phyloP scores from a whole-genome alignment of 2,113 vertebrate species.

The Pandion haliaetus region DNA sequence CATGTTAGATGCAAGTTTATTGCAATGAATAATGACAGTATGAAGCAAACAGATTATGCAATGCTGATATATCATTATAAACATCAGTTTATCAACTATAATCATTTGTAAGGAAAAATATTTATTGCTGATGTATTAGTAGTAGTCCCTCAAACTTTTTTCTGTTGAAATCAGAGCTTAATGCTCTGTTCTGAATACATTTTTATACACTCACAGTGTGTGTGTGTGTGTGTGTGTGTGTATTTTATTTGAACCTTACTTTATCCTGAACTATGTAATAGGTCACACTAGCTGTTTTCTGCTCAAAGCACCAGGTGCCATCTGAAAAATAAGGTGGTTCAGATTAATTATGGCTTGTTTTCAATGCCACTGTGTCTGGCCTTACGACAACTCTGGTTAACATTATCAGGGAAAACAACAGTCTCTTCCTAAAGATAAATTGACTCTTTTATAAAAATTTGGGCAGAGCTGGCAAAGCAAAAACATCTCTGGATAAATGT shows the following conservation, averaged over 20 bases:
- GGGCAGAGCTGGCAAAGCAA: not conserved
- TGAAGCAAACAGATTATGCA: conserved; percentile 7
- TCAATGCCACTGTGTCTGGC: conserved; percentile 28
- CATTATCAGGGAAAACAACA: conserved; percentile 20
- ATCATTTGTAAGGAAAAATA: not conserved
- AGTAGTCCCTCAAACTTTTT: not conserved
- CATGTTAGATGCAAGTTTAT: not conserved
- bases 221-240: too few relatives aligned
- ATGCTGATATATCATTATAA: not conserved
- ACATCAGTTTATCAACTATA: not conserved
- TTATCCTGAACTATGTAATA: not conserved
- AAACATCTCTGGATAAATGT: not conserved
- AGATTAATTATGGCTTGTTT: not conserved
- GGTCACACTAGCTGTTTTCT: not conserved
- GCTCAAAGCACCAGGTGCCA: not conserved
- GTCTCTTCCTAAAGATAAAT: conserved; percentile 22
- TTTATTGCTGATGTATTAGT: not conserved
- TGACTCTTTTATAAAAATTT: not conserved
- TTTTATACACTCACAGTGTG: not conserved
- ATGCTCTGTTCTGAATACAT: not conserved
- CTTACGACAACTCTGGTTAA: conserved; percentile 23
- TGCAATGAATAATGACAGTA: not conserved
- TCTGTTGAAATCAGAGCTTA: not conserved
- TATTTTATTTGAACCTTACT: not conserved
- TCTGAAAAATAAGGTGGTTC: not conserved